A percentile compares a stretch with the other conserved stretches of the same genome.
These are phyloP conservation scores for Gallinago undulata DNA, from an alignment of 2,113 vertebrate species.

Conservation along the genomic window DNA sequence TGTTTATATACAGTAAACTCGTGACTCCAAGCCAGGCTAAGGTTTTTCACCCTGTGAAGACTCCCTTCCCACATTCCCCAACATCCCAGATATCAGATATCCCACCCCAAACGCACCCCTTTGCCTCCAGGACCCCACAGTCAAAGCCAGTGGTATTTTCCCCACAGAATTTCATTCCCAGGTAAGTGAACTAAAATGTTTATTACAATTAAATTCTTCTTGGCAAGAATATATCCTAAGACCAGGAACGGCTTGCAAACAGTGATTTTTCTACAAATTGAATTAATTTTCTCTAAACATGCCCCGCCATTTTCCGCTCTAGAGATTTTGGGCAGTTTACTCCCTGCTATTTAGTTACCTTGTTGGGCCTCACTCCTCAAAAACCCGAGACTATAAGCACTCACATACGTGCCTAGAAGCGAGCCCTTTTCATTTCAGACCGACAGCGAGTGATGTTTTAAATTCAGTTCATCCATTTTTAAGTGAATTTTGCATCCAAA, in stretches of 20 bases:
- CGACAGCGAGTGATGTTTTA: neutral
- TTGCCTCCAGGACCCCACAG: neutral
- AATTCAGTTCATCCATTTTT: neutral
- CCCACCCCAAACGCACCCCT: neutral
- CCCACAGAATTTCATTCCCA: neutral
- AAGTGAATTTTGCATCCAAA: neutral
- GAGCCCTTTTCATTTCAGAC: neutral
- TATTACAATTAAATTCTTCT: neutral
- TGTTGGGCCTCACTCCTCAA: neutral
- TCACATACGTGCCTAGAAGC: neutral
- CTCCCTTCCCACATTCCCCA: neutral
- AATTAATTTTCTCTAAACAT: neutral
- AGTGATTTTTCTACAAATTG: neutral
- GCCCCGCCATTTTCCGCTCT: neutral
- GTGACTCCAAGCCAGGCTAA: neutral
- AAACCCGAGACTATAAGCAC: neutral
- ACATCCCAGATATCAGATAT: accelerated
- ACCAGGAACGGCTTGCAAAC: neutral
- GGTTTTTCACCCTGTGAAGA: accelerated
- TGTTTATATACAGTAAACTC: accelerated
- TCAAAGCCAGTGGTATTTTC: neutral
- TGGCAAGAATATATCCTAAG: neutral
- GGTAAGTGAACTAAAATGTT: neutral
- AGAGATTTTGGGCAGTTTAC: neutral
- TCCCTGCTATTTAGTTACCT: neutral